Percentiles rank a stretch among this genome's conserved stretches.
Evolutionary conservation across 2,888 invertebrate species (phyloP).

Genomic region (Hirudinaria manillensis): DNA sequence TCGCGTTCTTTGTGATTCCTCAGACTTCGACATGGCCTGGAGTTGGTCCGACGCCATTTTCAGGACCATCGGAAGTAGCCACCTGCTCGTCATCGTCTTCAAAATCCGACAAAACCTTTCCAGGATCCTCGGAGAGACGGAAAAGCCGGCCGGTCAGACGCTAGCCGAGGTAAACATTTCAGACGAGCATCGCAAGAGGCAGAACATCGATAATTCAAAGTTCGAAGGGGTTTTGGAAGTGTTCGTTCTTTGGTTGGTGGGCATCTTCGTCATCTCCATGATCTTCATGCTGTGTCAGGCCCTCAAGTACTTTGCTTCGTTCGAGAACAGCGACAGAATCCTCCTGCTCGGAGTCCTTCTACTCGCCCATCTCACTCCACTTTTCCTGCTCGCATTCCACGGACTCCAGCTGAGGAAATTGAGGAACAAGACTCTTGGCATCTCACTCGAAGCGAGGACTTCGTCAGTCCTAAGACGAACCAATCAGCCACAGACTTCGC

Average conservation of each 20-base stretch:
- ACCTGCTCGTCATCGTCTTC: not conserved
- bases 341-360: not conserved
- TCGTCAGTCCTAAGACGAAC: not conserved
- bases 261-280: not conserved
- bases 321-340: not conserved
- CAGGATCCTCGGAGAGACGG: too few species aligned
- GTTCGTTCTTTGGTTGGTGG: constrained; percentile 1
- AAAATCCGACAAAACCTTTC: not conserved
- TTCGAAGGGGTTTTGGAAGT: not conserved
- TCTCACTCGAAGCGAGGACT: too few species aligned
- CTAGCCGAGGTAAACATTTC: too few species aligned
- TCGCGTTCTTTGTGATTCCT: too few species aligned
- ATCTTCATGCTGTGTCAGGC: not conserved
- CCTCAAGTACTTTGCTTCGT: not conserved
- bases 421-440: not conserved
- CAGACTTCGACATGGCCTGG: constrained; percentile 5
- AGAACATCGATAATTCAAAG: not conserved
- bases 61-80: not conserved
- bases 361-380: not conserved
- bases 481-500: not conserved
- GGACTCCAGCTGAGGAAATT: not conserved
- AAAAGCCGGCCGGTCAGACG: too few species aligned
- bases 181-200: not conserved
- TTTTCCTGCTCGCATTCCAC: not conserved
- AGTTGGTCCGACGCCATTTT: constrained; percentile 9